phyloP scores from a whole-genome alignment of 2,797 vertebrate genomes.

The Mycteria americana region DNA sequence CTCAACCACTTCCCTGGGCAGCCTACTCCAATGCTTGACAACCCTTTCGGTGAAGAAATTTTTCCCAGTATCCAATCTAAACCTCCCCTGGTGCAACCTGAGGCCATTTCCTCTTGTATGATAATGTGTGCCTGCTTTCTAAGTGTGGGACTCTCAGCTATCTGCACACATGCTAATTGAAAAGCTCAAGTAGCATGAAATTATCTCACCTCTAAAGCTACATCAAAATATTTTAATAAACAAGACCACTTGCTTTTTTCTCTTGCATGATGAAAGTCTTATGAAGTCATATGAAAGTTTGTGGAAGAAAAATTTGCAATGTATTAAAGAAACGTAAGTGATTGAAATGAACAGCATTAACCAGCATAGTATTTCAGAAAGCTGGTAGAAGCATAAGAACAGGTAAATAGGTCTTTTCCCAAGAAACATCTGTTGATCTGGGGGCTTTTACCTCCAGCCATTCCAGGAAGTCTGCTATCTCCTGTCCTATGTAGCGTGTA shows the following conservation, averaged over 20 bases:
- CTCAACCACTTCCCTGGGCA: too few species aligned
- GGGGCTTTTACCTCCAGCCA: constrained; percentile 83
- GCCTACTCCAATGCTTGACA: too few species aligned
- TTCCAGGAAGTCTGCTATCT: constrained; percentile 85
- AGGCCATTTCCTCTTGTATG: not conserved
- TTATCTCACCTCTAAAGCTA: not conserved
- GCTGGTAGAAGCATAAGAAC: not conserved
- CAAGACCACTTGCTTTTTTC: not conserved
- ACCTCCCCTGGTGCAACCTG: too few species aligned
- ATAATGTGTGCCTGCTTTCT: not conserved
- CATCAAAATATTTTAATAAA: not conserved
- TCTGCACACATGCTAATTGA: not conserved
- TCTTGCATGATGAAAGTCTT: not conserved
- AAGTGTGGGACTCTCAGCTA: not conserved
- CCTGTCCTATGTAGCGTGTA: constrained; percentile 84
- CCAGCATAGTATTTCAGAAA: not conserved
- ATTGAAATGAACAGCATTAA: not conserved
- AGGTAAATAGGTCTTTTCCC: not conserved
- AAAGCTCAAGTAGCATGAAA: not conserved
- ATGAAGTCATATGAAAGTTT: not conserved
- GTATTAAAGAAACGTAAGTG: not conserved
- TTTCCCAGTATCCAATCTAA: too few species aligned
- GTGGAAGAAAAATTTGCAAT: not conserved
- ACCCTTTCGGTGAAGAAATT: too few species aligned
- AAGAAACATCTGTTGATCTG: not conserved